Conservation (phyloP, 1,140 invertebrate species). For the Drosophila orosa region DNA sequence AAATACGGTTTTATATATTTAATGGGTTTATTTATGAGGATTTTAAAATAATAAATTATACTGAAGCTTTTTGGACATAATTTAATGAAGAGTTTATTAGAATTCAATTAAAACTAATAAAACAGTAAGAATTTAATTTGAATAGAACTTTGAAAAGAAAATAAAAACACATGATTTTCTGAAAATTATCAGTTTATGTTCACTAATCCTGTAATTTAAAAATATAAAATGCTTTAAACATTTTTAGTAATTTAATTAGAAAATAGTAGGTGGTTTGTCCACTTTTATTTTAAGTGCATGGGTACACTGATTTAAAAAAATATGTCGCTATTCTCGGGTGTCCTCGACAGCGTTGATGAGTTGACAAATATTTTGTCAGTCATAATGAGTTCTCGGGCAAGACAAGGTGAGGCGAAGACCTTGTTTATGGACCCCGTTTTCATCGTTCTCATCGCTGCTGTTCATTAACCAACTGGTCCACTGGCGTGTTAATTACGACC, state of each 20-base stretch:
- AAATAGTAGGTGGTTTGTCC: no score
- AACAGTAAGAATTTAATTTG: no score
- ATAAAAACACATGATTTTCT: no score
- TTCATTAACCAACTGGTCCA: conserved; percentile 56
- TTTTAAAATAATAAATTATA: no score
- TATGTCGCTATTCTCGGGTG: conserved; percentile 27
- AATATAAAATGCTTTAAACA: no score
- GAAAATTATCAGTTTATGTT: no score
- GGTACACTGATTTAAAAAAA: conserved; percentile 38
- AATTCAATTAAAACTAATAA: no score
- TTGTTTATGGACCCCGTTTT: conserved; percentile 47
- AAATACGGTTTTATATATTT: not conserved
- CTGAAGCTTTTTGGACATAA: no score
- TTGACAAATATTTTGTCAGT: conserved; percentile 82
- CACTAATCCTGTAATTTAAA: not conserved
- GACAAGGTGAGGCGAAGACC: conserved; percentile 40
- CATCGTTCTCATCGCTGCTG: conserved; percentile 35
- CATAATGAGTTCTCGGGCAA: conserved; percentile 69
- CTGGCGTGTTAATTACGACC: conserved; percentile 73
- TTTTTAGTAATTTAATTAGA: no score
- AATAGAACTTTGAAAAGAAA: no score
- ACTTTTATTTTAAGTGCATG: not conserved
- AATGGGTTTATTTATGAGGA: not conserved
- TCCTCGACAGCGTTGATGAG: conserved; percentile 63
- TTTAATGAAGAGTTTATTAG: no score